Conservation (phyloP, 1,140 invertebrate species). For the Mercenaria mercenaria region DNA sequence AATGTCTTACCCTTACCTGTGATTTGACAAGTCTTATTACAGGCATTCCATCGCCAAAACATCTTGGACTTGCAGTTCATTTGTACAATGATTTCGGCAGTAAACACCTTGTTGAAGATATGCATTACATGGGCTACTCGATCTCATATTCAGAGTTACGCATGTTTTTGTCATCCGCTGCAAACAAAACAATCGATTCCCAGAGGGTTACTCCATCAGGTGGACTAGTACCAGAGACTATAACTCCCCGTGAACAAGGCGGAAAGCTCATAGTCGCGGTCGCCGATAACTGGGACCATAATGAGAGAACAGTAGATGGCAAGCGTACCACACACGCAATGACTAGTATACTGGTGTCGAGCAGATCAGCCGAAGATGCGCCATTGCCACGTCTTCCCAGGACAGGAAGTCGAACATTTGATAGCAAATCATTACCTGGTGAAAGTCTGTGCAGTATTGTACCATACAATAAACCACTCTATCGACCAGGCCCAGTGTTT, state of each 20-base stretch:
- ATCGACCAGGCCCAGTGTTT: background rate
- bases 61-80: constrained; percentile 12
- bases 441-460: background rate
- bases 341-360: constrained; percentile 55
- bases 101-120: constrained; percentile 5
- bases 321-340: constrained; percentile 55
- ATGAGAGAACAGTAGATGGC: constrained; percentile 49
- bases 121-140: no score
- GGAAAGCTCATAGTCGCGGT: constrained; percentile 14
- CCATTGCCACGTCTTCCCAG: background rate
- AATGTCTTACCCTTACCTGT: no score
- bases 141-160: no score
- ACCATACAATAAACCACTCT: background rate
- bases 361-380: background rate
- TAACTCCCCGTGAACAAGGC: background rate
- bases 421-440: constrained; percentile 6
- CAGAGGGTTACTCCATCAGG: background rate
- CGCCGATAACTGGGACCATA: no score
- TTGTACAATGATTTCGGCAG: constrained; percentile 4
- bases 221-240: background rate
- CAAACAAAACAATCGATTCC: background rate
- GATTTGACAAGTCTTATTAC: background rate
- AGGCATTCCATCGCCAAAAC: background rate
- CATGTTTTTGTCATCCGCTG: constrained; percentile 7
- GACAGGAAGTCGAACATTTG: background rate